These are phyloP conservation scores for Papilio machaon DNA, from an alignment of 1,140 invertebrate species.

Conservation along the genomic window DNA sequence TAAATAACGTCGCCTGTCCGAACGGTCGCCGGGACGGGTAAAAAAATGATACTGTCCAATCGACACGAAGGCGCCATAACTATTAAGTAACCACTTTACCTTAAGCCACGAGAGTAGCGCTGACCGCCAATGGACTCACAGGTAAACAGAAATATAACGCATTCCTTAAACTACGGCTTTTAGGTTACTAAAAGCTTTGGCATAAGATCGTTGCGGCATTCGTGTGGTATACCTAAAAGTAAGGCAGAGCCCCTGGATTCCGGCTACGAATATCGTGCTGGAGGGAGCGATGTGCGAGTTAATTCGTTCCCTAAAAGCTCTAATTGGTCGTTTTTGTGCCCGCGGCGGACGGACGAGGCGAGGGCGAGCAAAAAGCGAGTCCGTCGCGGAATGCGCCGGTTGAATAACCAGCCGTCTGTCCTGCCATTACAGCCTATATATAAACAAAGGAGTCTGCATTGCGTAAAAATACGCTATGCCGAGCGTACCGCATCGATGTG, in stretches of 20 bases:
- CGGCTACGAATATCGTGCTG: constrained; percentile 43
- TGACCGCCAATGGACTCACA: constrained; percentile 24
- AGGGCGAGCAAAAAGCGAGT: constrained; percentile 73
- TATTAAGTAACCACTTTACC: constrained; percentile 53
- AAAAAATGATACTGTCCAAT: constrained; percentile 49
- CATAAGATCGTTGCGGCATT: constrained; percentile 51
- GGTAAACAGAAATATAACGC: constrained; percentile 57
- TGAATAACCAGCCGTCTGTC: constrained; percentile 78
- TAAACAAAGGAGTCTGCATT: constrained; percentile 75
- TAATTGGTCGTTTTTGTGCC: constrained; percentile 78
- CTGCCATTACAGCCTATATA: constrained; percentile 69
- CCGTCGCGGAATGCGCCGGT: constrained; percentile 79
- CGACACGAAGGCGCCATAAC: constrained; percentile 56
- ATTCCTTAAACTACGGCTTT: constrained; percentile 47
- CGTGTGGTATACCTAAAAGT: constrained; percentile 36
- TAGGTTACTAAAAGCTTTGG: constrained; percentile 43
- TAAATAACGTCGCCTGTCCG: constrained; percentile 18
- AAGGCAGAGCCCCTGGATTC: constrained; percentile 42
- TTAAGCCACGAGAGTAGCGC: constrained; percentile 5
- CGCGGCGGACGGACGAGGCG: constrained; percentile 52
- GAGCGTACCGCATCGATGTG: constrained; percentile 69
- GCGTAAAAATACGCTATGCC: constrained; percentile 79
- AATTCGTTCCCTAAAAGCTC: constrained; percentile 76
- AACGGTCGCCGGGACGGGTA: constrained; percentile 20
- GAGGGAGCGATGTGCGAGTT: constrained; percentile 66